A percentile compares a stretch with the other conserved stretches of the same genome.
Evolutionary conservation across 2,797 vertebrate genomes (phyloP).

Genomic region (Sebastes hubbsi): DNA sequence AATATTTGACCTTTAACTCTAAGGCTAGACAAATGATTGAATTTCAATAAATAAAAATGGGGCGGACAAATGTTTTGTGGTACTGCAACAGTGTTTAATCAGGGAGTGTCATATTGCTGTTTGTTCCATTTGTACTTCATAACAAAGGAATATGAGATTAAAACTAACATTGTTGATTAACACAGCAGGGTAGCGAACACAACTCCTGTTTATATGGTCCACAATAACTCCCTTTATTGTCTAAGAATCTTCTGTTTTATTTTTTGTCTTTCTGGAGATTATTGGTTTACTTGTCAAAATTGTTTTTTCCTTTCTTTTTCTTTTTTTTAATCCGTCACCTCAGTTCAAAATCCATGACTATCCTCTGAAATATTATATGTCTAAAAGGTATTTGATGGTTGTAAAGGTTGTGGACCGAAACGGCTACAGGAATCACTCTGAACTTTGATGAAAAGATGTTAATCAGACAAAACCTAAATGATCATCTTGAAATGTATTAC

Average conservation of each 20-base stretch:
- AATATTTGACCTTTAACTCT: not conserved
- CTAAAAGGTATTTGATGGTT: not conserved
- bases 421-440: not conserved
- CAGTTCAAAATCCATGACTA: not conserved
- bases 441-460: not conserved
- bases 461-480: not conserved
- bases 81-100: not conserved
- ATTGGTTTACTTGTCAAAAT: constrained; percentile 1
- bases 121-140: not conserved
- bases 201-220: not conserved
- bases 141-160: not conserved
- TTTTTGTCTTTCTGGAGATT: not conserved
- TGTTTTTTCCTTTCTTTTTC: not conserved
- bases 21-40: not conserved
- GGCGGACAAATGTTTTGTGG: not conserved
- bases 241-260: not conserved
- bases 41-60: not conserved
- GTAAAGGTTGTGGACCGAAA: not conserved
- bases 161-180: not conserved
- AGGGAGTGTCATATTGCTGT: not conserved
- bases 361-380: constrained; percentile 2
- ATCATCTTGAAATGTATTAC: constrained; percentile 2
- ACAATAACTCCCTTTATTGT: not conserved
- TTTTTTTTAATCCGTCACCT: not conserved
- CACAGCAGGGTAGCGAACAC: not conserved